Evolutionary conservation across 2,888 invertebrate species (phyloP).

Genomic region (Heteromyza rotundicornis): DNA sequence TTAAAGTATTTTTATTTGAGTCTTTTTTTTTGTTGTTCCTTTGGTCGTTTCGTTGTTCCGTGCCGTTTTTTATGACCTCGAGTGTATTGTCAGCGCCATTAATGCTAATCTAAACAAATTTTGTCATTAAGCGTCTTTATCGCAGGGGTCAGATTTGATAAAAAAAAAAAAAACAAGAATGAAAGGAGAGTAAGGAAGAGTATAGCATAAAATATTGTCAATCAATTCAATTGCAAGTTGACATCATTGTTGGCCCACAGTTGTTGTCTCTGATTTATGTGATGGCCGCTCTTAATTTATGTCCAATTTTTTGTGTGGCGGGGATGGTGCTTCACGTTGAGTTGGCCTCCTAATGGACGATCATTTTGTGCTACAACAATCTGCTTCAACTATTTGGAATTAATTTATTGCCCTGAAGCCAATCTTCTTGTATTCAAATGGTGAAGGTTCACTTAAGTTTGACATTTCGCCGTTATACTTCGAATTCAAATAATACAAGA

Average conservation of each 20-base stretch:
- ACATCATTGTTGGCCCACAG: slow-evolving; percentile 44
- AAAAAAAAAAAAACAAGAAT: no score
- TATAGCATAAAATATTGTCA: slow-evolving; percentile 53
- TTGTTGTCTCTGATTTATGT: slow-evolving; percentile 10
- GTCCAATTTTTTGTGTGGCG: no score
- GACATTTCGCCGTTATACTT: no score
- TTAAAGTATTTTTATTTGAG: slow-evolving; percentile 57
- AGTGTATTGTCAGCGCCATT: slow-evolving; percentile 32
- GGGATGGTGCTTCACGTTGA: no score
- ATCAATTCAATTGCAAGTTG: slow-evolving; percentile 59
- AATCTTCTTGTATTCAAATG: no score
- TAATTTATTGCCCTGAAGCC: no score
- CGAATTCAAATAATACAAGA: no score
- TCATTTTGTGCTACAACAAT: no score
- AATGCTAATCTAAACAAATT: slow-evolving; percentile 61
- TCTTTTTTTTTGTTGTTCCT: slow-evolving; percentile 6
- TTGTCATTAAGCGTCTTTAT: slow-evolving; percentile 41
- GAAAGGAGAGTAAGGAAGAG: no score
- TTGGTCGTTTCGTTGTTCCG: slow-evolving; percentile 32
- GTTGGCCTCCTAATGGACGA: no score
- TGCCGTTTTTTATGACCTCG: slow-evolving; percentile 48
- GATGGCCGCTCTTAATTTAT: background rate
- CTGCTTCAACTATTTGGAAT: no score
- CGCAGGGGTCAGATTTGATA: background rate
- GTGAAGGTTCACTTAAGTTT: no score